Base-by-base conservation (phyloP, 2,888 invertebrate genomes). In the Dermolepida albohirtum region DNA sequence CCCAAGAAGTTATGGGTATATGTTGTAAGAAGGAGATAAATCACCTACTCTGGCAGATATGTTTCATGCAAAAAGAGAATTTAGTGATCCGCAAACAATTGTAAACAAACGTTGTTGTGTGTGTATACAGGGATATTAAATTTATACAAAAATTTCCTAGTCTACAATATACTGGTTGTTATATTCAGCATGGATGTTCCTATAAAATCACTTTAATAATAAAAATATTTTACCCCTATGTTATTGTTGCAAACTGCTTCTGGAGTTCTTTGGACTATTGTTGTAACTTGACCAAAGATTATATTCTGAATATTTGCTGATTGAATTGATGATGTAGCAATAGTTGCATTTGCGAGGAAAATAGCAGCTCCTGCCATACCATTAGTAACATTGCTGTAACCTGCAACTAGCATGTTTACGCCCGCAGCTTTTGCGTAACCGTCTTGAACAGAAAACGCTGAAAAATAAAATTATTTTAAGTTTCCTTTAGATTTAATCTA, bases 371-470 rank as follows among this genome's bases (percentile, higher is more conserved):
- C 78, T 6, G 75, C 77, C 50, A 66, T 67, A 16, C 63, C 44
- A 5, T 68, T 54, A 11, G 50, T 62, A 8, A 75, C 73, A 50
- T 72, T 69, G 34, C 70, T 71, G 43, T 74, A 74, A 14, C 70
- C 70, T 6, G 78, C 68, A 16, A 74, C 74, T 40, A 78, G 43
- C 8, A 78, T 44, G 59, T 76, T 77, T 5, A 78, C 71, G 39
- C 75, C 74, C 11, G 73, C 72, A 14, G 72, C 73, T 39, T 71
- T 72, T 2, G 76, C 74, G 71, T 75, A 78, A 1, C 77, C 78
- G 51, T 72, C 74, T 68, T 77, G 77, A 4, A 75, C 64, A 39
- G 74, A 73, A 22, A 76, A 50, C 41, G 74, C 78, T 78, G 41
- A 16, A 75, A 74, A 51, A 57, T 16, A 11, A 29, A 12, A 12